Evolutionary conservation across 2,888 invertebrate genomes (phyloP), one percentile per base, ranked within the genome.

Genomic region (Bellardia bayeri): DNA sequence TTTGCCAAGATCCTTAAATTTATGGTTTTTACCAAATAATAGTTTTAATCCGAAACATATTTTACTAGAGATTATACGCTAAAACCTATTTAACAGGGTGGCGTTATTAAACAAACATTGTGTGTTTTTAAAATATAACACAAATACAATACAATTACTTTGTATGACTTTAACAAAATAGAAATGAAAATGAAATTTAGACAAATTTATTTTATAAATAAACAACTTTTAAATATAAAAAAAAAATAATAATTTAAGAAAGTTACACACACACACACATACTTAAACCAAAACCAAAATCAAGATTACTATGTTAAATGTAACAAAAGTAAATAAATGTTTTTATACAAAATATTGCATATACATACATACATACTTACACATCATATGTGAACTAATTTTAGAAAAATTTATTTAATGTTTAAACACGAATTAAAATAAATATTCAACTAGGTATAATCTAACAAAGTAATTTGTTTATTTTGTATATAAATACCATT

Each of bases 271-370:
- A n/a, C 33, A 11, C 13, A 11, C 45, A 23, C 40, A 14, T 16
- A 64, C 54, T 54, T 37, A 23, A 54, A 72, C 56, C 71, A 72
- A 23, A 54, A 72, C 56, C 71, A 72, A 56, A 54, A 30, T 37
- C n/a, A 51, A 69, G 42, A 66, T 66, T 66, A 13, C 4, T 16
- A 42, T 16, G 5, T 42, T 40, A 64, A 42, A 45, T n/a, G 9
- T 4, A 64, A 64, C 5, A 64, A 64, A 2, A 40, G 16, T 13
- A 11, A 66, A 9, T 3, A 54, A 54, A 2, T n/a, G 5, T 54
- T 13, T 23, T 23, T 23, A 23, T 1, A 23, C 23, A 23, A 23
- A 23, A 23, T 1, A 23, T 23, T 51, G 13, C 13, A 51, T 51
- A 4, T 51, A 54, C 16, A 4, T 5, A 64, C 16, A 1, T 14